Evolutionary conservation across 1,140 invertebrate species (phyloP), one percentile per base, ranked within the genome.

Genomic region (Globodera ellingtonae): DNA sequence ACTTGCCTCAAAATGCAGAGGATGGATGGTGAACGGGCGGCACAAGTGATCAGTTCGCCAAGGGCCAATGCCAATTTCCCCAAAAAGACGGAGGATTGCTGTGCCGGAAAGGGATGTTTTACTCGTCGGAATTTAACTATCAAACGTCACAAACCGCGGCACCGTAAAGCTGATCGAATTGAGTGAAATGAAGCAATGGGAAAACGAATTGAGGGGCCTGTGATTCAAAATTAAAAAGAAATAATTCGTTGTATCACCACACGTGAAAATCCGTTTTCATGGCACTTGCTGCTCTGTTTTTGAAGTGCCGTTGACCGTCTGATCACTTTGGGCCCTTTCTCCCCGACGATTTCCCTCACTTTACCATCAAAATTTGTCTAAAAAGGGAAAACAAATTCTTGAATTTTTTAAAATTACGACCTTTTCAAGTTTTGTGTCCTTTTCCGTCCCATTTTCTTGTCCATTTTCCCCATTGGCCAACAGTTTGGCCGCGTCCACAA

Each of bases 401-500:
- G 35, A 67, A n/a, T 65, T 65, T 65, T n/a, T 65, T 35, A 56
- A n/a, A 50, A 75, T 5, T 76, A 65, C 9, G 44, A 59, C 48
- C 15, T 35, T 7, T 18, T 48, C n/a, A 18, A 8, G 15, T 24
- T 77, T 77, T 77, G 52, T 24, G 21, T 10, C n/a, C 46, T 35
- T 35, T 35, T 35, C 35, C 35, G 0, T 35, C 35, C 35, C 35
- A 35, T 35, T 35, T 35, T 35, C 66, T 35, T 76, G 18, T 66
- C 21, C 56, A 52, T 62, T n/a, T 21, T 77, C 75, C 21, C 69
- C 18, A 44, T 35, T 52, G 18, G 50, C 65, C 69, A 77, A 77
- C 21, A 77, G 18, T 77, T 77, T 77, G 10, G 75, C 56, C 24
- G 75, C 62, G 24, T 77, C 35, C 15, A 77, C 75, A 77, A 77